These are phyloP conservation scores for Chloroceryle aenea DNA, from an alignment of 2,113 vertebrate species.

Conservation along the genomic window DNA sequence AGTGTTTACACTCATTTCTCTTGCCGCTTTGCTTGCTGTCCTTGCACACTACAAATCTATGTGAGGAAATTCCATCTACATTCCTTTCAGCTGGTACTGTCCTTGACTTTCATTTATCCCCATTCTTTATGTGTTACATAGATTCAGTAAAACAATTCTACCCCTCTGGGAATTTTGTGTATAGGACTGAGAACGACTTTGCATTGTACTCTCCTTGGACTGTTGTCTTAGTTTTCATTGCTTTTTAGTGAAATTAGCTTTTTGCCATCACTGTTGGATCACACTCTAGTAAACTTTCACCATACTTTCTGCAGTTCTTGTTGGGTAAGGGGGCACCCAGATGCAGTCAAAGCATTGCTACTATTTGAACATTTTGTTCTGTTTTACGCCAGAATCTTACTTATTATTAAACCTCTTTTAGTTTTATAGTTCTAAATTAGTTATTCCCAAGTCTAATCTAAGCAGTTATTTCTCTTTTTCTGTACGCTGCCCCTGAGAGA, in stretches of 20 bases:
- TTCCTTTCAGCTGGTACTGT: background rate
- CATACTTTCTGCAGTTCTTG: background rate
- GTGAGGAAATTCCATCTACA: background rate
- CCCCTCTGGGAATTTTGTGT: background rate
- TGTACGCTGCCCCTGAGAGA: background rate
- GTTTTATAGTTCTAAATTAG: background rate
- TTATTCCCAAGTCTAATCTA: background rate
- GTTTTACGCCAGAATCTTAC: background rate
- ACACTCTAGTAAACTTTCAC: background rate
- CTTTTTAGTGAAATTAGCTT: background rate
- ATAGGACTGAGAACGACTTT: background rate
- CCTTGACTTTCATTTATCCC: slow-evolving; percentile 14
- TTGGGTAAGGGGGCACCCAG: background rate
- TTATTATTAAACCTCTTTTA: background rate
- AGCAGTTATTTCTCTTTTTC: background rate
- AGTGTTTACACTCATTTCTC: background rate
- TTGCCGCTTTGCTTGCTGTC: background rate
- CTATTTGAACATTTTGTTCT: background rate
- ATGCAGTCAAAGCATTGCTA: background rate
- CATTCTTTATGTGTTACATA: background rate
- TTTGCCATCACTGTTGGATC: background rate
- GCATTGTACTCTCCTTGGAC: background rate
- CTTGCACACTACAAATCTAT: background rate
- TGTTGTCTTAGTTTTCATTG: slow-evolving; percentile 17
- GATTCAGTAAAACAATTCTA: background rate